These are phyloP conservation scores for Spea multiplicata DNA, from an alignment of 2,113 vertebrate genomes.

Conservation along the genomic window DNA sequence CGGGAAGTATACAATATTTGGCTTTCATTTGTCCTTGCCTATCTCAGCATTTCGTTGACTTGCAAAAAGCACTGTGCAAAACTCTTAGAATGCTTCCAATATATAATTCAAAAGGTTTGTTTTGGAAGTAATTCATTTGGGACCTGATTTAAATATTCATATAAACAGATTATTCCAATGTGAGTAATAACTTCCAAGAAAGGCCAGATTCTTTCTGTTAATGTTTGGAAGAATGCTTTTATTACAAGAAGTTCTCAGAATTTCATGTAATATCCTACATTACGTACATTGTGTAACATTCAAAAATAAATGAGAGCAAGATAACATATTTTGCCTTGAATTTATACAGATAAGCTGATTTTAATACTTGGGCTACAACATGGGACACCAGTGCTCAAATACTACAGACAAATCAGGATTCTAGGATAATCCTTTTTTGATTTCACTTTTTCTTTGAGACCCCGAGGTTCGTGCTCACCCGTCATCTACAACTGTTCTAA, in stretches of 20 bases:
- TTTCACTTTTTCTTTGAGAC: no score
- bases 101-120: conserved; percentile 47
- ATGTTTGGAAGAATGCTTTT: conserved; percentile 40
- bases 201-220: conserved; percentile 39
- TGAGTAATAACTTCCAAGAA: conserved; percentile 45
- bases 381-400: no score
- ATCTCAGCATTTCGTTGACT: conserved; percentile 33
- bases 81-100: conserved; percentile 37
- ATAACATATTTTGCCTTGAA: not conserved
- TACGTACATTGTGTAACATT: conserved; percentile 27
- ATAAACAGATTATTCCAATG: conserved; percentile 44
- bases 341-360: no score
- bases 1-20: conserved; percentile 21
- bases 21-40: conserved; percentile 42
- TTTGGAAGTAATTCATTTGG: conserved; percentile 37
- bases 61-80: conserved; percentile 18
- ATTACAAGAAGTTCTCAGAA: conserved; percentile 36
- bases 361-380: no score
- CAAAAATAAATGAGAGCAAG: conserved; percentile 20
- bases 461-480: no score
- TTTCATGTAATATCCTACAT: conserved; percentile 20
- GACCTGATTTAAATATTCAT: conserved; percentile 47
- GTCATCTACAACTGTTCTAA: no score
- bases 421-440: not conserved
- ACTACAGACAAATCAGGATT: not conserved